phyloP scores from a whole-genome alignment of 2,888 invertebrate genomes.

The Poecilus cupreus region DNA sequence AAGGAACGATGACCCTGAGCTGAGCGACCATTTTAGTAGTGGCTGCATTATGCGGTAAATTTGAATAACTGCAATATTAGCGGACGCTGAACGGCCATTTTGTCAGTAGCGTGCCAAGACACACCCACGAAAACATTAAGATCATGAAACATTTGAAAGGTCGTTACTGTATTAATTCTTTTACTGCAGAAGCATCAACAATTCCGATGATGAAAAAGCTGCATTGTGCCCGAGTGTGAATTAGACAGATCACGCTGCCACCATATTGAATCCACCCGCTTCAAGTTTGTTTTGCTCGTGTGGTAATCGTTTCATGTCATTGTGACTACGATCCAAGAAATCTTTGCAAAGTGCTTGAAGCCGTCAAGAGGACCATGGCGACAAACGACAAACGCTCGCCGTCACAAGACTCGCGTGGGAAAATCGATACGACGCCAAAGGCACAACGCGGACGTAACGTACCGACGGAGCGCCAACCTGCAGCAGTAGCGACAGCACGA shows the following conservation, averaged over 20 bases:
- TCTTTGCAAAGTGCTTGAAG: conserved; percentile 34
- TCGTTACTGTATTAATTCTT: no score
- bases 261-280: conserved; percentile 15
- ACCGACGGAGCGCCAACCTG: not conserved
- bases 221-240: not conserved
- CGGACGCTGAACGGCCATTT: no score
- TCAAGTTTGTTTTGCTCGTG: conserved; percentile 24
- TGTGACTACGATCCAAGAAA: conserved; percentile 30
- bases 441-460: not conserved
- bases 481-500: no score
- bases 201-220: not conserved
- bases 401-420: conserved; percentile 14
- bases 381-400: conserved; percentile 41
- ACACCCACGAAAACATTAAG: no score
- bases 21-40: no score
- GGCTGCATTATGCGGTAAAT: no score
- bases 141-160: no score
- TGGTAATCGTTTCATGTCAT: conserved; percentile 33
- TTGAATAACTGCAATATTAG: no score
- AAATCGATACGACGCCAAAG: conserved; percentile 44
- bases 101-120: no score
- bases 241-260: conserved; percentile 13
- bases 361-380: conserved; percentile 25
- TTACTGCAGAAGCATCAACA: not conserved
- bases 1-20: no score